Conservation (phyloP, 2,113 vertebrate species). For the Verasper variegatus region DNA sequence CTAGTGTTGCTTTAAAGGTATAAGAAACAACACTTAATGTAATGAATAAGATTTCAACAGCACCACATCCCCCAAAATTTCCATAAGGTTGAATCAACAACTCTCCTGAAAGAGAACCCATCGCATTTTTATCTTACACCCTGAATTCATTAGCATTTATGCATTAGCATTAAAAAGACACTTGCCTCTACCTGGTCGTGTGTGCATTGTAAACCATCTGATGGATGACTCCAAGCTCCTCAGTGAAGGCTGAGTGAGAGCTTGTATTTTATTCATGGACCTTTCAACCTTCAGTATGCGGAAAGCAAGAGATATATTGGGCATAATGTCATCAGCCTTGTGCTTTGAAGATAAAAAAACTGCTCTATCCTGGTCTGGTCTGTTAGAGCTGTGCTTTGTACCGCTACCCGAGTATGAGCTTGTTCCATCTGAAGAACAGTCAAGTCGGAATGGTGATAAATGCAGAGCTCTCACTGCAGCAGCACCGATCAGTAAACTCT, state of each 20-base stretch:
- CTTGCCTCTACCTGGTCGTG: not conserved
- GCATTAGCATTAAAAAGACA: not conserved
- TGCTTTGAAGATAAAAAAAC: not conserved
- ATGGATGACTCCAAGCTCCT: not conserved
- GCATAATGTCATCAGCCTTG: not conserved
- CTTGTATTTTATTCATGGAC: not conserved
- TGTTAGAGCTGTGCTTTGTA: not conserved
- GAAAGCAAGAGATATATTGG: not conserved
- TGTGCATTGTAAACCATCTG: not conserved
- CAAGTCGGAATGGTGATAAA: not conserved
- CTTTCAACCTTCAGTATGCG: not conserved
- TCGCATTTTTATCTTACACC: not conserved
- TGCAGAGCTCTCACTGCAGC: not conserved
- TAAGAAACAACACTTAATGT: not conserved
- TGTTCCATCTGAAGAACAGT: not conserved
- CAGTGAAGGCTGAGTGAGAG: not conserved
- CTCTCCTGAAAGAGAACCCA: not conserved
- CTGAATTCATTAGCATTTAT: not conserved
- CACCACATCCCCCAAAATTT: not conserved
- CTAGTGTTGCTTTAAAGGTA: not conserved
- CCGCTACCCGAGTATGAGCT: not conserved
- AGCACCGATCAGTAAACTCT: too few species aligned
- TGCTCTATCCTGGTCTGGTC: not conserved
- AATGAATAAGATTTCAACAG: not conserved
- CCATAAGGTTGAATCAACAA: not conserved